Evolutionary conservation across 2,888 invertebrate genomes (phyloP), one percentile per base, ranked within the genome.

Genomic region (Coremacera marginata): DNA sequence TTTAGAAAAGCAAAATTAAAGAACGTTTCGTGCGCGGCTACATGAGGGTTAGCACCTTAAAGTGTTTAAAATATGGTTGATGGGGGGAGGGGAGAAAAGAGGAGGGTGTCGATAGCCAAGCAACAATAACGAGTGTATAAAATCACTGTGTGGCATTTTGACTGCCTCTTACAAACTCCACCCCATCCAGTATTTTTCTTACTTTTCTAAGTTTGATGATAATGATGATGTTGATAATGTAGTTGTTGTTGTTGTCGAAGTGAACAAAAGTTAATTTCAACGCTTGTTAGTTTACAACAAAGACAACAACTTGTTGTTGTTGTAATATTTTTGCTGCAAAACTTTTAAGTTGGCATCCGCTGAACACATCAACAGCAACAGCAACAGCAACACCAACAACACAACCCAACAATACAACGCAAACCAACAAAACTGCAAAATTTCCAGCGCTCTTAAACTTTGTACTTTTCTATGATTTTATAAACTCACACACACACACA

Each of bases 1-100:
- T 51, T 68, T 52, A 49, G 68, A 68, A 68, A 51, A 27, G 68
- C 51, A 25, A 51, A 51, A 51, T 68, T 68, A 68, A 49, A 34
- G 51, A 51, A 68, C 51, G 51, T 68, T 49, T 51, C 49, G 22
- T 14, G 49, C 8, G 51, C 68, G 5, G 31, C 31, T 31, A 31
- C 31, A 25, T 49, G 44, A 44, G 11, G 44, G 44, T 44, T 44
- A 44, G 44, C 44, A 44, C 14, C 44, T 44, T 11, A 44, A 44
- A 44, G 1, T 44, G 44, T 11, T 44, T 2, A 44, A 44, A 7
- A 7, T 19, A 9, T 1, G 8, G 19, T n/a, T n/a, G 14, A 5
- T 3, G 14, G 27, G 1, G 8, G n/a, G 9, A 5, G 27, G 25
- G 27, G 25, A 1, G 25, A n/a, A n/a, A n/a, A 4, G 31, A 31